Conservation (phyloP, 2,113 vertebrate species). For the Oncorhynchus gorbuscha region DNA sequence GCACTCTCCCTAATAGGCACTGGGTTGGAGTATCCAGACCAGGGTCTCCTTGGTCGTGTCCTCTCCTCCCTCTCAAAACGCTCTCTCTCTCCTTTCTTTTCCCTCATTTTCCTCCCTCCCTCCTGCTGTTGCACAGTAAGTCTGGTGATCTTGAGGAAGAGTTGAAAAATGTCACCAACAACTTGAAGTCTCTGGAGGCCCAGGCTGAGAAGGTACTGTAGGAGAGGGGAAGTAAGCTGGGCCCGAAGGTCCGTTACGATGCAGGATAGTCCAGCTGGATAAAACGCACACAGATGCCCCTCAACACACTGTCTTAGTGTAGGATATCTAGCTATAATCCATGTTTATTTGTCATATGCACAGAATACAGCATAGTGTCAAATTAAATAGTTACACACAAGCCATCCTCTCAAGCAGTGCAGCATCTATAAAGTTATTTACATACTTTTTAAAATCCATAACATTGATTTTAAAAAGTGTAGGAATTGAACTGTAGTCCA, state of each 20-base stretch:
- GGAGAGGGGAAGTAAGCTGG: neutral
- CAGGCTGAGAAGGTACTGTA: slow-evolving; percentile 93
- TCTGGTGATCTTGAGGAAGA: slow-evolving; percentile 98
- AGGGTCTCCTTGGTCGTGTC: slow-evolving; percentile 38
- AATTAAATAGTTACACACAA: no score
- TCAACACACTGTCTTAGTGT: no score
- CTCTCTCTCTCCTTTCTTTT: slow-evolving; percentile 51
- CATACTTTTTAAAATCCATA: neutral
- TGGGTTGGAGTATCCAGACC: neutral
- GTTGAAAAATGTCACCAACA: slow-evolving; percentile 99
- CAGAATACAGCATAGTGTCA: no score
- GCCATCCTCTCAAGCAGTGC: no score
- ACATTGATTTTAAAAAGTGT: neutral
- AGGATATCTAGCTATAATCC: no score
- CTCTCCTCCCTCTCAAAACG: slow-evolving; percentile 58
- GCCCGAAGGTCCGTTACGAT: no score
- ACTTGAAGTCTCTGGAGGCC: slow-evolving; percentile 97
- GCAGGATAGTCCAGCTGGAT: no score
- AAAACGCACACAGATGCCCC: no score
- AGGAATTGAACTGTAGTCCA: neutral
- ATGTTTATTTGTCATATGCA: no score
- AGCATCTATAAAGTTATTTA: no score
- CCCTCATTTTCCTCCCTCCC: neutral
- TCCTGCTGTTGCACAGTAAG: slow-evolving; percentile 81
- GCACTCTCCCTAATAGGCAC: neutral